Percentiles rank a stretch among this genome's conserved stretches.
Conservation (phyloP, 2,113 vertebrate species). For the Mobula hypostoma region DNA sequence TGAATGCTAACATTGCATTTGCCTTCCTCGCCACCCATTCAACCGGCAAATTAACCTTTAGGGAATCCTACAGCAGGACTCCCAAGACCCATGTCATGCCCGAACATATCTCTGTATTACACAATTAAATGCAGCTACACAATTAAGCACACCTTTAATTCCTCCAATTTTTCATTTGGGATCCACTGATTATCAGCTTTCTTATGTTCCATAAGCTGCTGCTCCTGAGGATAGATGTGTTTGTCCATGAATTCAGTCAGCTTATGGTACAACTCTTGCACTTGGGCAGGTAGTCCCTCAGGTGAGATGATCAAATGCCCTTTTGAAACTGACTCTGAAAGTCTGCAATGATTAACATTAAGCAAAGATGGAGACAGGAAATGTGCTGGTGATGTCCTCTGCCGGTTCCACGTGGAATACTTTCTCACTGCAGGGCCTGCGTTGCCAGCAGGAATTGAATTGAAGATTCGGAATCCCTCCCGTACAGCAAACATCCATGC, state of each 20-base stretch:
- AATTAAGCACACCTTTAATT: constrained; percentile 51
- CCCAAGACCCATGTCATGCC: background rate
- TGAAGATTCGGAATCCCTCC: constrained; percentile 75
- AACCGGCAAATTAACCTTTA: too few relatives aligned
- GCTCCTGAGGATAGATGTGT: constrained; percentile 48
- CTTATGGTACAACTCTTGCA: constrained; percentile 40
- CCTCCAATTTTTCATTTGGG: constrained; percentile 43
- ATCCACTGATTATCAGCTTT: constrained; percentile 42
- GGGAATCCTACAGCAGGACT: too few relatives aligned
- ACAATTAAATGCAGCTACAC: background rate
- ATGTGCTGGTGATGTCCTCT: background rate
- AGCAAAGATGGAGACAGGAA: constrained; percentile 41
- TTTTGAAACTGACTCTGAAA: background rate
- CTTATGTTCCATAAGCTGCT: constrained; percentile 45
- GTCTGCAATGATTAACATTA: background rate
- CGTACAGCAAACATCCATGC: constrained; percentile 74
- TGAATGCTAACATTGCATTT: too few relatives aligned
- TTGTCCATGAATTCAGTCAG: constrained; percentile 42
- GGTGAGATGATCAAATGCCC: constrained; percentile 41
- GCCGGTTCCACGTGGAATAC: constrained; percentile 41
- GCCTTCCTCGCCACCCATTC: too few relatives aligned
- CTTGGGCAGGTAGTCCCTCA: constrained; percentile 37
- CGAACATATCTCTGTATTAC: background rate
- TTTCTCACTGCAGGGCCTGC: constrained; percentile 15
- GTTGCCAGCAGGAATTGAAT: constrained; percentile 44